These are phyloP conservation scores for Chiroxiphia lanceolata DNA, from an alignment of 2,797 vertebrate species.

Conservation along the genomic window DNA sequence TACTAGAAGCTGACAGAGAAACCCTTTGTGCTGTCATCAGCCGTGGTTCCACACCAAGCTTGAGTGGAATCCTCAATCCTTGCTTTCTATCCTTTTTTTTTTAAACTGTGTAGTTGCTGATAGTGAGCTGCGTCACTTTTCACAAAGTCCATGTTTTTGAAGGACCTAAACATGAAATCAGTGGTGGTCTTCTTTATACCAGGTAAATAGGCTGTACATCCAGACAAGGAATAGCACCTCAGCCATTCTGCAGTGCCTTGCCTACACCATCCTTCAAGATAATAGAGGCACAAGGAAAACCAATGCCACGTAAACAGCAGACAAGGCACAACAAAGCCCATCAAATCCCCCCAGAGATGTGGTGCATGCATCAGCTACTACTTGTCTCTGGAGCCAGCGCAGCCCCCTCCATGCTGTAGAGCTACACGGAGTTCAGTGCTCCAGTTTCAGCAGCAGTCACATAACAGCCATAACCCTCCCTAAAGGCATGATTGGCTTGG, in stretches of 20 bases:
- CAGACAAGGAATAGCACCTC: background rate
- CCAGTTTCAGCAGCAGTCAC: background rate
- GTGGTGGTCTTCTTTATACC: background rate
- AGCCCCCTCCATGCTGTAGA: fast-evolving
- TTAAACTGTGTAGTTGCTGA: background rate
- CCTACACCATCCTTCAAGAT: background rate
- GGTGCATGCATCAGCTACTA: no score
- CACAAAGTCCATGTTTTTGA: background rate
- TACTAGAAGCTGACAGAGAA: conserved; percentile 40
- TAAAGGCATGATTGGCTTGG: background rate
- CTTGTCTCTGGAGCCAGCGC: fast-evolving
- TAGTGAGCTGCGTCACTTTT: background rate
- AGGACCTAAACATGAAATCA: background rate
- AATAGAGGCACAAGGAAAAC: background rate
- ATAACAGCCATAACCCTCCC: background rate
- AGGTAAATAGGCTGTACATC: background rate
- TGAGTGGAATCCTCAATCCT: background rate
- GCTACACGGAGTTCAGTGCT: fast-evolving
- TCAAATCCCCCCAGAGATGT: background rate
- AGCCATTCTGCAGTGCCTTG: background rate
- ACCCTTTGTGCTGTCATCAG: conserved; percentile 26
- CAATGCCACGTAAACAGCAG: background rate
- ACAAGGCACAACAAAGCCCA: background rate
- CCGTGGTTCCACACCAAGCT: conserved; percentile 41
- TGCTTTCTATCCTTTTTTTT: background rate